Base-by-base conservation (phyloP, 2,113 vertebrate species). In the Chaetura pelagica region DNA sequence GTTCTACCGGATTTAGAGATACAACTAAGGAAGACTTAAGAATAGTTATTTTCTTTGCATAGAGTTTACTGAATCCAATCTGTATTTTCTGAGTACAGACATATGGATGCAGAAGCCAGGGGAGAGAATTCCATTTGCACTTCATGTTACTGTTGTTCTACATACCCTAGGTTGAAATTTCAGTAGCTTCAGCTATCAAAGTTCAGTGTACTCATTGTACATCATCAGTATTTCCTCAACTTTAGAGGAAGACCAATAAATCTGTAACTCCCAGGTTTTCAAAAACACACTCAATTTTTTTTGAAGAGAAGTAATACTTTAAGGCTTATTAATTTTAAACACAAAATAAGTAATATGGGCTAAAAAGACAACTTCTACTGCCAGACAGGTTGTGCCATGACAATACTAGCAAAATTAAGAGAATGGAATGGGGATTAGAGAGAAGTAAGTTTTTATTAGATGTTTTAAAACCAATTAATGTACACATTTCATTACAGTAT, bases 171-270 rank as follows among this genome's bases (percentile, higher is more conserved):
- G 22, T 3, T 82, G 27, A 84, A 72, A 79, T 82, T 87, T 79
- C 69, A 89, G 66, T 26, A 91, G 74, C 32, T 51, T 69, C 38
- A 46, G 67, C 68, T 77, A 69, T 27, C 29, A 10, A 79, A 89
- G 77, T 48, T 72, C 61, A 84, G 4, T 21, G 23, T 30, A 62
- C 22, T 76, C 40, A 29, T 1, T 38, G 16, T 22, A 24, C 1
- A 2, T 42, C 0, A 0, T 14, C 29, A 22, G 11, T 8, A 61
- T 62, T 80, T 27, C 64, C 23, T 74, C 22, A 52, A 4, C 30
- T 38, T 51, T 6, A 34, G 23, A 76, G 14, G n/a, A 82, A 81
- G 9, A 30, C 18, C 7, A 66, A 64, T 4, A 62, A 46, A 62
- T 35, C 27, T 81, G 12, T 40, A 77, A 19, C 29, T 2, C 12